Evolutionary conservation across 2,113 vertebrate species (phyloP).

Genomic region (Paradoxurus hermaphroditus): DNA sequence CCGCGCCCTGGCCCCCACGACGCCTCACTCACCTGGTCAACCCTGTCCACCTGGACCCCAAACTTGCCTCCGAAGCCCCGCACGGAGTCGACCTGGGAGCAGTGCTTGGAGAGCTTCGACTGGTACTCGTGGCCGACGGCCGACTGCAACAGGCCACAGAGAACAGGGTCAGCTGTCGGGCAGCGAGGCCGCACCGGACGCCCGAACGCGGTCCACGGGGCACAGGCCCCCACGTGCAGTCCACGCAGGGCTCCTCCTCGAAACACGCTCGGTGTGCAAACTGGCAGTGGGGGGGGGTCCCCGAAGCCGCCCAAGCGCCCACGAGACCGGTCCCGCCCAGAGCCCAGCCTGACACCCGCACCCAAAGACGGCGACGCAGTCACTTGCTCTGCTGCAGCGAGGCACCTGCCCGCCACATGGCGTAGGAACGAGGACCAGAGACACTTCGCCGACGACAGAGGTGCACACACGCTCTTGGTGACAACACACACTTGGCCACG

Average conservation of each 20-base stretch:
- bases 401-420: rapidly evolving
- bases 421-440: neutral
- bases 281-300: neutral
- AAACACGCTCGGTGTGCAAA: neutral
- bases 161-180: neutral
- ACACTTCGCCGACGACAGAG: neutral
- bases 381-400: neutral
- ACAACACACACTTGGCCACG: rapidly evolving
- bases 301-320: neutral
- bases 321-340: rapidly evolving
- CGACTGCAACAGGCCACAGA: constrained; percentile 84
- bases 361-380: rapidly evolving
- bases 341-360: neutral
- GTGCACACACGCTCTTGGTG: rapidly evolving
- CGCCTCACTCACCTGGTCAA: constrained; percentile 90
- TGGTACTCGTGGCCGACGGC: constrained; percentile 97
- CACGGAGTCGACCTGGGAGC: constrained; percentile 94
- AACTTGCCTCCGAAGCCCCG: constrained; percentile 97
- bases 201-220: rapidly evolving
- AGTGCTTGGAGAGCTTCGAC: constrained; percentile 93
- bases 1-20: rapidly evolving
- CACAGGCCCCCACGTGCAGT: neutral
- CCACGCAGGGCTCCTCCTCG: neutral
- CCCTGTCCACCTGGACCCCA: constrained; percentile 93
- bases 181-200: rapidly evolving